Base-by-base conservation (phyloP, 2,797 vertebrate species). In the Pempheris klunzingeri region DNA sequence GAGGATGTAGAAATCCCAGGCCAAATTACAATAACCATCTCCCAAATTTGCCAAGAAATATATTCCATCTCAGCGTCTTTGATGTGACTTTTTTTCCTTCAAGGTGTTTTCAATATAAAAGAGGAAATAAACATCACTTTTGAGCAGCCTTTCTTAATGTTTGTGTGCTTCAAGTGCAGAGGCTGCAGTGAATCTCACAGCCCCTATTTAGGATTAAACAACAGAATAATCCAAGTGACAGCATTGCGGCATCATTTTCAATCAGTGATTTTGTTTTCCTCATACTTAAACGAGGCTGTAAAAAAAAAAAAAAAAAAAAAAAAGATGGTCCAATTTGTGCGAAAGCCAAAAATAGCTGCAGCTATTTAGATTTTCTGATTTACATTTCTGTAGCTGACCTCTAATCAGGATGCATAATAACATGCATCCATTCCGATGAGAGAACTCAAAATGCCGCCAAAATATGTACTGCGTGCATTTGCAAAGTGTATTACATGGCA, bases 1-100 rank as follows among this genome's bases (percentile, higher is more conserved):
- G 69, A 57, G 24, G 81, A 87, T 85, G 82, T 89, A 53, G 75
- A 81, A 81, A 73, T 87, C 63, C 65, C 60, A 52, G 13, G 38
- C 15, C 62, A 71, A 78, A 76, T 83, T 49, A 74, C 66, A 76
- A 63, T 32, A 74, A 54, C 46, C 58, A 30, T 69, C 22, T 44
- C n/a, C 36, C 15, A 47, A 26, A 60, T 68, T 59, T 26, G 10
- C 57, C 26, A 39, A 67, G 20, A 8, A 60, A 41, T 49, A 0
- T 63, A 39, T 59, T 80, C 39, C 54, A 32, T 62, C 46, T 24
- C 3, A 5, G 36, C 0, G 2, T 39, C 53, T 71, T 24, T 65
- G 49, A 66, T 58, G 55, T 62, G 43, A 44, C 28, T 32, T 61
- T 32, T 61, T 59, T 68, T 52, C 22, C 54, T 49, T 44, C 2